Conservation (phyloP, 1,140 invertebrate species). For the Probaryconus sp. region DNA sequence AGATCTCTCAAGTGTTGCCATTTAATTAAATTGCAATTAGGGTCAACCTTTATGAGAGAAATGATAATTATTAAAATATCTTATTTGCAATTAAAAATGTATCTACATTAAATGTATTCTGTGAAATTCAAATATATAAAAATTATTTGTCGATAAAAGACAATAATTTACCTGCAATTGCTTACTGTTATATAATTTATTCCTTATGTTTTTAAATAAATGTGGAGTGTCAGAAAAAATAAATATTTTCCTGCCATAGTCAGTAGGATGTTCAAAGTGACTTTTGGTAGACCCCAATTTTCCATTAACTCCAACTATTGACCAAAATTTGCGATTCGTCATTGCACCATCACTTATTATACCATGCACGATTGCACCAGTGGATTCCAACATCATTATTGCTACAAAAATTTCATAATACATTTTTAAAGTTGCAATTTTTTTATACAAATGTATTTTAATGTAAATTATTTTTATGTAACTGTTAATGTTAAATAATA, state of each 20-base stretch:
- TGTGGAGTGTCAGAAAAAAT: slow-evolving; percentile 24
- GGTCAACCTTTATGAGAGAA: no score
- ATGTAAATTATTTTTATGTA: no score
- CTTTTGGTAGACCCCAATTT: neutral
- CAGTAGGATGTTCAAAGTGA: slow-evolving; percentile 1
- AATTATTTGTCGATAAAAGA: no score
- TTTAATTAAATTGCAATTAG: neutral
- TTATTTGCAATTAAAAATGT: no score
- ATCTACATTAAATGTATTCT: no score
- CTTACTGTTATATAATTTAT: slow-evolving; percentile 1
- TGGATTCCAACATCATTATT: slow-evolving; percentile 19
- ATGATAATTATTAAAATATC: no score
- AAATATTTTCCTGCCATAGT: slow-evolving; percentile 10
- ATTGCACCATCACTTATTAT: slow-evolving; percentile 25
- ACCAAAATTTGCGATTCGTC: slow-evolving; percentile 22
- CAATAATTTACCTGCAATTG: no score
- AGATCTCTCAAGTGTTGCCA: slow-evolving; percentile 25
- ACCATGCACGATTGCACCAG: slow-evolving; percentile 19
- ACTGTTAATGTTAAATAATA: no score
- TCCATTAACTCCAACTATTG: slow-evolving; percentile 4
- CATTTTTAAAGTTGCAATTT: no score
- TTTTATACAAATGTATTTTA: no score
- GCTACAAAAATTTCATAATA: no score
- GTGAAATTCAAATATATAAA: no score
- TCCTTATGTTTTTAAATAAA: slow-evolving; percentile 10